These are phyloP conservation scores for Myxocyprinus asiaticus DNA, from an alignment of 2,113 vertebrate genomes.

Conservation along the genomic window DNA sequence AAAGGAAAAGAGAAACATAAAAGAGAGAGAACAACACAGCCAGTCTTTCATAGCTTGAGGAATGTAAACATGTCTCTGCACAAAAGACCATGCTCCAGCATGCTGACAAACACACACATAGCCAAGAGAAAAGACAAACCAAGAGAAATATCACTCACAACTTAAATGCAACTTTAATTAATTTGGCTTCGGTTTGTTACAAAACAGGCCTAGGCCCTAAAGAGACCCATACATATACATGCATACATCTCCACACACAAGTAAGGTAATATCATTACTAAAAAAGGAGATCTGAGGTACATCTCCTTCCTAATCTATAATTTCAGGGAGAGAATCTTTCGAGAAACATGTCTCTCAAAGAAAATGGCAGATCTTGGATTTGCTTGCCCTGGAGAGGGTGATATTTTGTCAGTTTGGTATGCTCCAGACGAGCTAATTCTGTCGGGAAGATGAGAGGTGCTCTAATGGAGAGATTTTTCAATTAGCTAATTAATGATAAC, in stretches of 20 bases:
- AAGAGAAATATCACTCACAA: not conserved
- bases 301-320: constrained; percentile 11
- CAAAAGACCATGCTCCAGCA: constrained; percentile 28
- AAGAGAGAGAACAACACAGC: constrained; percentile 1
- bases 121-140: not conserved
- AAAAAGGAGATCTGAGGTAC: constrained; percentile 28
- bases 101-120: constrained; percentile 22
- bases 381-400: constrained; percentile 28
- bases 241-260: not conserved
- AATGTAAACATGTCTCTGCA: constrained; percentile 44
- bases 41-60: constrained; percentile 23
- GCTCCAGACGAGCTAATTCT: constrained; percentile 50
- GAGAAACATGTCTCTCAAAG: constrained; percentile 3
- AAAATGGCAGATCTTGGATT: not conserved
- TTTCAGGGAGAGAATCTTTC: not conserved
- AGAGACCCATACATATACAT: not conserved
- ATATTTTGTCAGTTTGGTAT: constrained; percentile 22
- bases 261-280: not conserved
- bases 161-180: constrained; percentile 3
- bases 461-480: constrained; percentile 60
- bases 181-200: constrained; percentile 1
- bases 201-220: constrained; percentile 5
- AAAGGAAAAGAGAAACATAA: not conserved
- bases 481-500: constrained; percentile 59
- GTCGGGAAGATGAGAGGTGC: constrained; percentile 54